Evolutionary conservation across 2,888 invertebrate species (phyloP).

Genomic region (Cordylochernes scorpioides): DNA sequence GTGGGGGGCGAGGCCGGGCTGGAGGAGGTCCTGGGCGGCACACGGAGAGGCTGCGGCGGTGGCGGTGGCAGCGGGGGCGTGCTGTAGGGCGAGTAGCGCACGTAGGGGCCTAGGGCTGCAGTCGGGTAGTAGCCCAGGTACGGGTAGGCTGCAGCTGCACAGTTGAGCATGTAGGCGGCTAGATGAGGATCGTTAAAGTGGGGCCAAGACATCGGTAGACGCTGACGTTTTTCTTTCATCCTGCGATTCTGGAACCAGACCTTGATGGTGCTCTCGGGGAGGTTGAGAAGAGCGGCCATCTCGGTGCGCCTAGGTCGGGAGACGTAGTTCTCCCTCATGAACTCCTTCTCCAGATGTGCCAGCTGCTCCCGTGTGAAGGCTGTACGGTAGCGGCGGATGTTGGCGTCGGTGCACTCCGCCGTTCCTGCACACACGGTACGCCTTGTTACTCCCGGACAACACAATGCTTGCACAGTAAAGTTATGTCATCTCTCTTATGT

Average conservation of each 20-base stretch:
- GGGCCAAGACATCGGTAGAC: slow-evolving; percentile 81
- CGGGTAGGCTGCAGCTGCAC: slow-evolving; percentile 44
- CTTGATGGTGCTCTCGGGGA: slow-evolving; percentile 95
- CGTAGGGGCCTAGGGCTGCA: slow-evolving; percentile 4
- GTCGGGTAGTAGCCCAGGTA: slow-evolving; percentile 20
- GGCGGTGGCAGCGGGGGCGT: slow-evolving; percentile 14
- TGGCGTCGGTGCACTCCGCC: slow-evolving; percentile 18
- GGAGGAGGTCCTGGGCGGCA: slow-evolving; percentile 16
- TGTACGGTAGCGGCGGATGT: slow-evolving; percentile 67
- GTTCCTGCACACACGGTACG: too few relatives aligned
- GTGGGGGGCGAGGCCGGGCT: slow-evolving; percentile 14
- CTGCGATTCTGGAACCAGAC: slow-evolving; percentile 93
- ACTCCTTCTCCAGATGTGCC: slow-evolving; percentile 72
- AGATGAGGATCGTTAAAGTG: slow-evolving; percentile 80
- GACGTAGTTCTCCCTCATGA: slow-evolving; percentile 87
- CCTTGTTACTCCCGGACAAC: too few relatives aligned
- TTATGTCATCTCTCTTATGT: too few relatives aligned
- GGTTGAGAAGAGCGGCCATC: slow-evolving; percentile 61
- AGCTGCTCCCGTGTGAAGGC: slow-evolving; percentile 89
- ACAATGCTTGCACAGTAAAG: too few relatives aligned
- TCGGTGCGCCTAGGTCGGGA: slow-evolving; percentile 81
- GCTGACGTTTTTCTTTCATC: slow-evolving; percentile 90
- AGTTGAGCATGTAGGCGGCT: slow-evolving; percentile 57
- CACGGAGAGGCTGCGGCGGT: slow-evolving; percentile 17
- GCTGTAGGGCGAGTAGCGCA: slow-evolving; percentile 12